Evolutionary conservation across 2,888 invertebrate species (phyloP).

Genomic region (Uropetala carovei): DNA sequence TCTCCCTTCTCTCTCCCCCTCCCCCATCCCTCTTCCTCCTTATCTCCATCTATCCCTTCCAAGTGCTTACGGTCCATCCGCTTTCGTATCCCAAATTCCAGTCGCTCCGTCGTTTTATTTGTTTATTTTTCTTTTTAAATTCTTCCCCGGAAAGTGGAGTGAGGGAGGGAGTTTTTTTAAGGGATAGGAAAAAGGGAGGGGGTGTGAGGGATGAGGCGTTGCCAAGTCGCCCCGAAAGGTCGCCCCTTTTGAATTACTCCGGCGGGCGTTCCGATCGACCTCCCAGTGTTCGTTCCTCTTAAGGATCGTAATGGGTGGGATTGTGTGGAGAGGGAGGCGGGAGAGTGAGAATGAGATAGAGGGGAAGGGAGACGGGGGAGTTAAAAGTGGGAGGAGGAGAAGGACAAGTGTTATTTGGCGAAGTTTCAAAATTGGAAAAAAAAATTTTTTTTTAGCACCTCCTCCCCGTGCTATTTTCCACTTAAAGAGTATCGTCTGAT

Average conservation of each 20-base stretch:
- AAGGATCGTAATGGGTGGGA: not conserved
- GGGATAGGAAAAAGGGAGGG: too few relatives aligned
- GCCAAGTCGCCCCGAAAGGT: not conserved
- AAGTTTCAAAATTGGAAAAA: too few relatives aligned
- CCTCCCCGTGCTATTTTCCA: too few relatives aligned
- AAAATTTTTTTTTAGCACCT: too few relatives aligned
- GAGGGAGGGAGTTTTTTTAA: not conserved
- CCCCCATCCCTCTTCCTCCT: not conserved
- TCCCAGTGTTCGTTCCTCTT: not conserved
- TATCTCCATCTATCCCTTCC: not conserved
- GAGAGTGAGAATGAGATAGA: not conserved
- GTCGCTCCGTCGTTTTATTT: not conserved
- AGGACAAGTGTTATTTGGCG: too few relatives aligned
- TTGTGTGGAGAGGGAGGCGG: not conserved
- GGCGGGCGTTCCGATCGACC: not conserved
- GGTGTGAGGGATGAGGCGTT: not conserved
- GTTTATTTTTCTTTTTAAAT: not conserved
- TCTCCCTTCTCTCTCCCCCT: not conserved
- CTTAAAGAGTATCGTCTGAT: too few relatives aligned
- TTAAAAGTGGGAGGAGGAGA: too few relatives aligned
- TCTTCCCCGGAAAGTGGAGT: not conserved
- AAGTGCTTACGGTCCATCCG: not conserved
- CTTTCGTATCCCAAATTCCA: constrained; percentile 19
- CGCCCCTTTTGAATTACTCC: not conserved
- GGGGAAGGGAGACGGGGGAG: not conserved